Conservation (phyloP, 2,888 invertebrate genomes). For the Scrobipalpa atriplicella region DNA sequence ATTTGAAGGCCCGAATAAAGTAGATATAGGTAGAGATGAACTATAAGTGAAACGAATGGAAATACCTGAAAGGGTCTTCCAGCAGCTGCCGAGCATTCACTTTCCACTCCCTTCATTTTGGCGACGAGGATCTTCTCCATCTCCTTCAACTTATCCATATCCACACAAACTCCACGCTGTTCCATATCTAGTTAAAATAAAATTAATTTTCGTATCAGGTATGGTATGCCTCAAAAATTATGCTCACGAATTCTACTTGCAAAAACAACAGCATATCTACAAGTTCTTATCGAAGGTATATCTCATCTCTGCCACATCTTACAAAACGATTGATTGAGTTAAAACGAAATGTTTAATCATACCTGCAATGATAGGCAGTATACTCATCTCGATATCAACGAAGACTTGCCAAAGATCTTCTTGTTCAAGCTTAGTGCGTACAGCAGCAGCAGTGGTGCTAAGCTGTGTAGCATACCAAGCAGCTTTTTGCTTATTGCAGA, state of each 20-base stretch:
- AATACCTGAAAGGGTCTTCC: constrained; percentile 11
- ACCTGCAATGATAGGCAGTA: constrained; percentile 73
- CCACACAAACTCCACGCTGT: constrained; percentile 59
- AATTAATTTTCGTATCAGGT: no score
- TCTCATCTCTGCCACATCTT: neutral
- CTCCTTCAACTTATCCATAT: constrained; percentile 55
- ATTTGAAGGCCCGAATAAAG: no score
- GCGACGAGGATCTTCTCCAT: constrained; percentile 59
- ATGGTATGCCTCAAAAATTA: no score
- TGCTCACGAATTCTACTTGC: no score
- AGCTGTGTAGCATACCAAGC: constrained; percentile 60
- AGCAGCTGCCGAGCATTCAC: constrained; percentile 45
- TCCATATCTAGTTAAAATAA: constrained; percentile 64
- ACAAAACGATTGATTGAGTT: neutral
- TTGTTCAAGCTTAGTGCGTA: constrained; percentile 48
- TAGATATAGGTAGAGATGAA: no score
- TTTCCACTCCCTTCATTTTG: constrained; percentile 58
- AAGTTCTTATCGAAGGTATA: neutral
- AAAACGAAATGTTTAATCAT: constrained; percentile 22
- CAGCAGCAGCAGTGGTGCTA: constrained; percentile 46
- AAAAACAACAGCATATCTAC: no score
- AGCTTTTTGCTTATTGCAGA: constrained; percentile 56
- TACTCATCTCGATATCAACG: constrained; percentile 68
- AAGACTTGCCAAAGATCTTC: constrained; percentile 68
- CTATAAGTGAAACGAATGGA: no score